A percentile compares a stretch with the other conserved stretches of the same genome.
Evolutionary conservation across 2,888 invertebrate species (phyloP).

Genomic region (Heliconius erato): DNA sequence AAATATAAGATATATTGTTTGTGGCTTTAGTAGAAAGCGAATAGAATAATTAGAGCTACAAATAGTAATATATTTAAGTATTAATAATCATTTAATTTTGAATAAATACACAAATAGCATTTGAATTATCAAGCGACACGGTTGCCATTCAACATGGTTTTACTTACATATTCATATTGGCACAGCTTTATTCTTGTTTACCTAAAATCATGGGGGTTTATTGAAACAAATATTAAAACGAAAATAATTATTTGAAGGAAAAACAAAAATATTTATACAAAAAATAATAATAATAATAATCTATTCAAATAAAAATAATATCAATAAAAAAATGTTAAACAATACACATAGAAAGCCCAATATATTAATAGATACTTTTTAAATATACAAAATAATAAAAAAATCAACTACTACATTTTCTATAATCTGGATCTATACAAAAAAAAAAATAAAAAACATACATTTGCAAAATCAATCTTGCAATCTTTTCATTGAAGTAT

Average conservation of each 20-base stretch:
- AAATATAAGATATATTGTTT: not conserved
- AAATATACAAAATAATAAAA: not conserved
- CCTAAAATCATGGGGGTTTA: slow-evolving; percentile 66
- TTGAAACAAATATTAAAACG: slow-evolving; percentile 21
- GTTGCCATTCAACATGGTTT: slow-evolving; percentile 48
- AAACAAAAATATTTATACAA: not conserved
- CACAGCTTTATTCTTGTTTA: slow-evolving; percentile 75
- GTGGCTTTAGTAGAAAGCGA: not conserved
- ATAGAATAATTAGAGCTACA: not conserved
- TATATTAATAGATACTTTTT: not conserved
- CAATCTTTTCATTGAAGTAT: slow-evolving; percentile 66
- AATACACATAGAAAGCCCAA: not conserved
- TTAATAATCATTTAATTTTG: not conserved
- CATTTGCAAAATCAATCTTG: slow-evolving; percentile 58
- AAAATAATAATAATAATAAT: not conserved
- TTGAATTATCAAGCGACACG: slow-evolving; percentile 44
- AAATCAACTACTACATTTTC: slow-evolving; percentile 16
- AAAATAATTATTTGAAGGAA: not conserved
- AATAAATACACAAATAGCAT: not conserved
- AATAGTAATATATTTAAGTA: not conserved
- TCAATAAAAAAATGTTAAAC: not conserved
- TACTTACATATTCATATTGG: slow-evolving; percentile 65
- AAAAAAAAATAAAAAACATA: slow-evolving; percentile 61
- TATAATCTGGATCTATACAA: slow-evolving; percentile 29
- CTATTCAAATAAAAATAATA: not conserved